These are phyloP conservation scores for Zaprionus davidi DNA, from an alignment of 1,140 invertebrate species.

Conservation along the genomic window DNA sequence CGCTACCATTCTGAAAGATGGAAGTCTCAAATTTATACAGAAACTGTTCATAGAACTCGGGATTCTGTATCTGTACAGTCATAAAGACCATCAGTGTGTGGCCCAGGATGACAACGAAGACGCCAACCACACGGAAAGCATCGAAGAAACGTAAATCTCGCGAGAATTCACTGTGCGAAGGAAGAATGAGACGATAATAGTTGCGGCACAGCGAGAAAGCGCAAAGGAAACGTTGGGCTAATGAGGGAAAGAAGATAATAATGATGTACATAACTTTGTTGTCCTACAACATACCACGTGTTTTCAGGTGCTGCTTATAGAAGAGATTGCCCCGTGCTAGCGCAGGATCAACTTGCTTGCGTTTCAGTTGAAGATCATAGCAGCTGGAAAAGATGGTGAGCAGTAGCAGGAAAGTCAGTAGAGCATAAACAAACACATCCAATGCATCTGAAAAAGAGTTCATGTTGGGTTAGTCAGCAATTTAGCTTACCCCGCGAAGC, in stretches of 20 bases:
- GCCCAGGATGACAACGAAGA: constrained; percentile 65
- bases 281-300: constrained; percentile 20
- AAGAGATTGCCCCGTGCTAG: constrained; percentile 34
- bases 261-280: neutral
- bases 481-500: constrained; percentile 1
- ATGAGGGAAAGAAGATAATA: neutral
- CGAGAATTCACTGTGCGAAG: constrained; percentile 32
- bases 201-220: constrained; percentile 79
- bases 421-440: constrained; percentile 41
- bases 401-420: constrained; percentile 50
- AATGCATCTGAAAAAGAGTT: constrained; percentile 42
- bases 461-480: neutral
- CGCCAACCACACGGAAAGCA: constrained; percentile 62
- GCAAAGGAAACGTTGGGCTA: constrained; percentile 45
- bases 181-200: constrained; percentile 63
- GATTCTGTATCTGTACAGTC: constrained; percentile 64
- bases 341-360: neutral
- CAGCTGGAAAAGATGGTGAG: constrained; percentile 44
- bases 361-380: constrained; percentile 60
- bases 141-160: constrained; percentile 71
- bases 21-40: constrained; percentile 53
- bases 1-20: constrained; percentile 85
- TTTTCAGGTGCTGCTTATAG: constrained; percentile 43
- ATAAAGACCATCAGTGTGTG: constrained; percentile 69
- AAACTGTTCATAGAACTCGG: constrained; percentile 71